Conservation (phyloP, 2,113 vertebrate genomes). For the Cairina moschata region DNA sequence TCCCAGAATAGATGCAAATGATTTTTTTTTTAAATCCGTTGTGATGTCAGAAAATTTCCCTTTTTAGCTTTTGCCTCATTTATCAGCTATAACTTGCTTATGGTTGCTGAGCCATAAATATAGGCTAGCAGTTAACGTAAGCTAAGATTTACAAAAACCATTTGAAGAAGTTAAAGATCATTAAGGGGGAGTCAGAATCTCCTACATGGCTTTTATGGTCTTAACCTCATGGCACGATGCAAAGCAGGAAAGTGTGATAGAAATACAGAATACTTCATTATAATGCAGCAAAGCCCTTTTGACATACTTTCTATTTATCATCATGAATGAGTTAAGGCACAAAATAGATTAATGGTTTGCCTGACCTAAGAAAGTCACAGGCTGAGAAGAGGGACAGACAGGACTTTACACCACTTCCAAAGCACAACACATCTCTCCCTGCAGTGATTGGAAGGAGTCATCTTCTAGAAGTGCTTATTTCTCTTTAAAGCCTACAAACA, state of each 20-base stretch:
- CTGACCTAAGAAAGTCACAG: constrained; percentile 6
- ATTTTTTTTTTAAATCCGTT: neutral
- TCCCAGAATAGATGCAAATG: constrained; percentile 50
- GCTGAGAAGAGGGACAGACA: neutral
- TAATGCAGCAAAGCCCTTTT: neutral
- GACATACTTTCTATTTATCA: neutral
- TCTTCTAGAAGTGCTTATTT: neutral
- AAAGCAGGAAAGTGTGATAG: neutral
- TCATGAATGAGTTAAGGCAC: neutral
- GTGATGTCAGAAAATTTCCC: constrained; percentile 54
- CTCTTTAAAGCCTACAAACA: neutral
- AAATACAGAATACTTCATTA: neutral
- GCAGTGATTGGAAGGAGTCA: neutral
- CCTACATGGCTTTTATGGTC: neutral
- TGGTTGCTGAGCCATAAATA: constrained; percentile 46
- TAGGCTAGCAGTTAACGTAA: neutral
- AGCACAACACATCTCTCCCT: fast-evolving
- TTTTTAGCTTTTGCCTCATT: constrained; percentile 68
- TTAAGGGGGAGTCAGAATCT: neutral
- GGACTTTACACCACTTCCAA: neutral
- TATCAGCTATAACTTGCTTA: neutral
- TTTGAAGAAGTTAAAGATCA: constrained; percentile 12
- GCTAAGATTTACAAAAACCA: neutral
- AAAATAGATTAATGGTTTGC: neutral
- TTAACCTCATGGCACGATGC: neutral